These are phyloP conservation scores for Cyrtonyx montezumae DNA, from an alignment of 2,113 vertebrate genomes.

Conservation along the genomic window DNA sequence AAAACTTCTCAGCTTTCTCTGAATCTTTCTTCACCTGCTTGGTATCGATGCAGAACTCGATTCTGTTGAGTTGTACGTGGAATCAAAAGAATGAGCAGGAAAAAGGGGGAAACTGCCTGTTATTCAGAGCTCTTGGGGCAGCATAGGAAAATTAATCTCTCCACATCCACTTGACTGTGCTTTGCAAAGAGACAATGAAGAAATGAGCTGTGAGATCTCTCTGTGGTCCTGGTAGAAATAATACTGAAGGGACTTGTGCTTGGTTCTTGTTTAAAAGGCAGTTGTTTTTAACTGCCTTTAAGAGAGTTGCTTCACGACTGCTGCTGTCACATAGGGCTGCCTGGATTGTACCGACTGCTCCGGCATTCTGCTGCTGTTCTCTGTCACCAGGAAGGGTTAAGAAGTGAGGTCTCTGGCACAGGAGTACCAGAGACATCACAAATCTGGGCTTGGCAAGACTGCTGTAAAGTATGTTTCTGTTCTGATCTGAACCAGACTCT, in stretches of 20 bases:
- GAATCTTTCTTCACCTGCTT: background rate
- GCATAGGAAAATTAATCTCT: background rate
- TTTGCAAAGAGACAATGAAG: slow-evolving; percentile 15
- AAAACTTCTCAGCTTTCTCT: background rate
- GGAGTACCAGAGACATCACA: background rate
- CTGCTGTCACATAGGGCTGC: background rate
- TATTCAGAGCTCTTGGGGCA: background rate
- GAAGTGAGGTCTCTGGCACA: background rate
- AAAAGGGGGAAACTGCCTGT: background rate
- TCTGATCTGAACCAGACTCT: background rate
- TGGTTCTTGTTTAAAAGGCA: background rate
- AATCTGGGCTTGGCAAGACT: background rate
- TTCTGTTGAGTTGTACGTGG: background rate
- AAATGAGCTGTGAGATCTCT: slow-evolving; percentile 12
- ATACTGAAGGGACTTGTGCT: background rate
- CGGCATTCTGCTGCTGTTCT: background rate
- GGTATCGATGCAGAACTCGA: background rate
- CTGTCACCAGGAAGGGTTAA: background rate
- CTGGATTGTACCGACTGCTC: background rate
- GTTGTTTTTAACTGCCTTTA: background rate
- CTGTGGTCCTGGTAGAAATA: background rate
- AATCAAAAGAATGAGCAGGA: background rate
- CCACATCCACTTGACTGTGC: background rate
- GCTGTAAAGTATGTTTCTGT: background rate
- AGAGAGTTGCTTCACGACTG: accelerated